Base-by-base conservation (phyloP, 2,888 invertebrate species). In the Himalopsyche anomala region DNA sequence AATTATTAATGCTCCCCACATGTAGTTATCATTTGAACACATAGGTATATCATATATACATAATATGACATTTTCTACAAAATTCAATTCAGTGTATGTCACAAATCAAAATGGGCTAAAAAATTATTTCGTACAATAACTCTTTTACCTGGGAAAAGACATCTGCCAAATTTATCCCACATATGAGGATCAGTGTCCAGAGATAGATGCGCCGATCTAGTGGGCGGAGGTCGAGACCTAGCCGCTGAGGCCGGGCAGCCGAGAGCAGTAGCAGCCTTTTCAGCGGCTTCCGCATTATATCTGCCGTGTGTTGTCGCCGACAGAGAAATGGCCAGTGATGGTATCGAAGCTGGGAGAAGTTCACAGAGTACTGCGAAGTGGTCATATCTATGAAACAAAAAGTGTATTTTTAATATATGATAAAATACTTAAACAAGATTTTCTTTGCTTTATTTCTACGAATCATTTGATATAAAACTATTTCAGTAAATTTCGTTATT, bases 281-380 rank as follows among this genome's bases (percentile, higher is more conserved):
- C 93, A 90, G 89, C 94, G 87, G 88, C 93, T 91, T 89, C 93
- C 2, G 90, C 91, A 90, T 95, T 94, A 89, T 95, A 95, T 90
- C 93, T 95, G 5, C 95, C 95, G 88, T 94, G 92, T 3, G 94
- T 92, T 0, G 93, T 92, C 0, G 94, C 94, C n/a, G 94, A 91
- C 54, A 96, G 90, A 38, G 93, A 93, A 0, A 95, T 91, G 38
- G 95, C 95, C 86, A 96, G 90, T 2, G 95, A 95, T 9, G 96
- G 96, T 84, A 95, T 91, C 0, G 94, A 93, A 15, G 94, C 94
- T 0, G 96, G 95, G 79, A 96, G 91, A 19, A 95, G 90, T 90
- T 96, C 96, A 89, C 95, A 95, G 6, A 96, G 91, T 9, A 94
- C 94, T 1, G 95, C 94, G 90, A 96, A 96, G 90, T 96, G 96